Evolutionary conservation across 1,140 invertebrate genomes (phyloP).

Genomic region (Neodiprion fabricii): DNA sequence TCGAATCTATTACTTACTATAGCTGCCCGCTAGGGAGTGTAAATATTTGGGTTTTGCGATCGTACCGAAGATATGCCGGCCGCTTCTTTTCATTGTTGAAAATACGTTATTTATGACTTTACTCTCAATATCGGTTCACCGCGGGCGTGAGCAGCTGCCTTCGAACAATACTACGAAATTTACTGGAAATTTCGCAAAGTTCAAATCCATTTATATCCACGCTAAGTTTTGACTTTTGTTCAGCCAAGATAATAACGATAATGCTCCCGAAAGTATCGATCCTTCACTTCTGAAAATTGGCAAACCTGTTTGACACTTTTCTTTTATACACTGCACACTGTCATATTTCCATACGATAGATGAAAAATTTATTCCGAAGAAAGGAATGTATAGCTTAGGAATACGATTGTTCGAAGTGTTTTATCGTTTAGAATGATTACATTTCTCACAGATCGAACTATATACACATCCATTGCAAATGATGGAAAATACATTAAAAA

Average conservation of each 20-base stretch:
- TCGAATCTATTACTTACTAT: conserved; percentile 44
- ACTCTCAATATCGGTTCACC: neutral
- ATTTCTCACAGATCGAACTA: too few species aligned
- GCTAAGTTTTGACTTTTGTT: neutral
- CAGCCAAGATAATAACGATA: neutral
- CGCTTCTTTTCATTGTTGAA: conserved; percentile 32
- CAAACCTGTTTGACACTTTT: too few species aligned
- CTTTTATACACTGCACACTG: too few species aligned
- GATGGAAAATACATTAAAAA: too few species aligned
- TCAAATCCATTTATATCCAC: neutral
- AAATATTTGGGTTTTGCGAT: conserved; percentile 39
- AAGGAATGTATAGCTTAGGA: too few species aligned
- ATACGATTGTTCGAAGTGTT: too few species aligned
- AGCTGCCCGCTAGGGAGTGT: conserved; percentile 40
- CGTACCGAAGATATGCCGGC: conserved; percentile 29
- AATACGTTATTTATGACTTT: conserved; percentile 39
- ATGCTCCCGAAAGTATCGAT: too few species aligned
- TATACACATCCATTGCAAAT: too few species aligned
- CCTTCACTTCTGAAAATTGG: too few species aligned
- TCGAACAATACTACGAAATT: conserved; percentile 7
- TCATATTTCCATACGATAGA: too few species aligned
- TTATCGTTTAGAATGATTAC: too few species aligned
- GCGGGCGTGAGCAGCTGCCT: conserved; percentile 1
- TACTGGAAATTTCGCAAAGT: neutral
- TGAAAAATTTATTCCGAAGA: too few species aligned